Evolutionary conservation across 2,888 invertebrate genomes (phyloP).

Genomic region (Apotomis turbidana): DNA sequence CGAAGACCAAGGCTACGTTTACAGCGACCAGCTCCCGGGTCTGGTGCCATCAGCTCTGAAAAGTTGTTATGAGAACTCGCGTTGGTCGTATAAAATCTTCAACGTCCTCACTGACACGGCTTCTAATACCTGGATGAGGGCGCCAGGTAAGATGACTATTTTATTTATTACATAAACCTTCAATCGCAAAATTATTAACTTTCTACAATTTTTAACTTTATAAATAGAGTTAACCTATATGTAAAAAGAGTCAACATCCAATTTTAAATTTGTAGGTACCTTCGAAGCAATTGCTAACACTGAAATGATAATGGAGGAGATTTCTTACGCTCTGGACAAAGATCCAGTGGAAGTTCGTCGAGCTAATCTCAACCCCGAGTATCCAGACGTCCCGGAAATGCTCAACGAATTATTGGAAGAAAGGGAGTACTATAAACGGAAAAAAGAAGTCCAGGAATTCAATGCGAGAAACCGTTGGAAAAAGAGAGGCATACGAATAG

Average conservation of each 20-base stretch:
- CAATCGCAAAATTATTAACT: no score
- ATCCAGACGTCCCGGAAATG: conserved; percentile 70
- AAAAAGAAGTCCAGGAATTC: conserved; percentile 75
- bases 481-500: conserved; percentile 88
- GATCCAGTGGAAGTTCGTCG: conserved; percentile 85
- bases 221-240: no score
- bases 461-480: conserved; percentile 89
- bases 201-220: no score
- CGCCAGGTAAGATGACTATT: conserved; percentile 83
- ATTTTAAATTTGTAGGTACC: conserved; percentile 64
- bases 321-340: conserved; percentile 78
- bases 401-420: conserved; percentile 74
- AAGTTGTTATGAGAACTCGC: conserved; percentile 85
- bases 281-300: conserved; percentile 84
- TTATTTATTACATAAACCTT: no score
- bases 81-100: conserved; percentile 67
- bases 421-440: conserved; percentile 76
- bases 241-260: not conserved
- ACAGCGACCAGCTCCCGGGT: conserved; percentile 78
- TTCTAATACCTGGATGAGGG: conserved; percentile 85
- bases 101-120: conserved; percentile 85
- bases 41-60: conserved; percentile 63
- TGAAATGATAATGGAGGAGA: conserved; percentile 87
- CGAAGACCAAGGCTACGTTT: conserved; percentile 80
- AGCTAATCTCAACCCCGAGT: conserved; percentile 72